Evolutionary conservation across 2,888 invertebrate genomes (phyloP), one percentile per base, ranked within the genome.

Genomic region (Teleiodes luculella): DNA sequence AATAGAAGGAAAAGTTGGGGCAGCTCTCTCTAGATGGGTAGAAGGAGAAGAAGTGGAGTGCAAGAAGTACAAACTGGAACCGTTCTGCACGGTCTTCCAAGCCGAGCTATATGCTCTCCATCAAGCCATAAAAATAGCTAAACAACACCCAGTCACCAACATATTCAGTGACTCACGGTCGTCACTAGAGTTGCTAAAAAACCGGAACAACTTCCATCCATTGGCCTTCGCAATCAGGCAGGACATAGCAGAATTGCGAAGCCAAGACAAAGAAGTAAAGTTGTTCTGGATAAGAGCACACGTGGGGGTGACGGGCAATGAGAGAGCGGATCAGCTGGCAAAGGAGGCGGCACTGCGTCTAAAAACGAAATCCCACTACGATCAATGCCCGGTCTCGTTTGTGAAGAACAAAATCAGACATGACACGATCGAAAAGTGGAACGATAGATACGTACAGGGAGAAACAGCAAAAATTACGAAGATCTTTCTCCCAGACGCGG

Each of bases 301-400:
- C 10, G 30, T 14, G 4, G 46, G 46, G 1, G 2, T 46, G 1
- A 14, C 13, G 14, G 46, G 46, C 8, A 46, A 46, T 6, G 46
- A 39, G 10, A 16, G 37, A 20, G 36, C 48, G 1, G 58, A 61
- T 13, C 7, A 48, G 3, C 48, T 59, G 0, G 59, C 59, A 0
- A 61, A 59, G 13, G 10, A 31, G 2, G 61, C 58, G 1, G 57
- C 57, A 0, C 10, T 37, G 24, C 36, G 13, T 0, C 4, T 11
- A 5, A 55, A 56, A 11, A 30, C n/a, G 0, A 35, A 5, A 0
- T 39, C 48, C 0, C 31, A 54, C 5, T 59, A 59, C 28, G 54
- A 52, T 10, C 13, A 16, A 13, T 37, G 28, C 13, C 52, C 57
- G 14, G 28, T 55, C 3, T 53, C 54, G 13, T 46, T 33, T 28